Evolutionary conservation across 53 echinoderm and acorn worm species (phyloP), one percentile per base, ranked within the genome.

Genomic region (Echinometra lucunter): DNA sequence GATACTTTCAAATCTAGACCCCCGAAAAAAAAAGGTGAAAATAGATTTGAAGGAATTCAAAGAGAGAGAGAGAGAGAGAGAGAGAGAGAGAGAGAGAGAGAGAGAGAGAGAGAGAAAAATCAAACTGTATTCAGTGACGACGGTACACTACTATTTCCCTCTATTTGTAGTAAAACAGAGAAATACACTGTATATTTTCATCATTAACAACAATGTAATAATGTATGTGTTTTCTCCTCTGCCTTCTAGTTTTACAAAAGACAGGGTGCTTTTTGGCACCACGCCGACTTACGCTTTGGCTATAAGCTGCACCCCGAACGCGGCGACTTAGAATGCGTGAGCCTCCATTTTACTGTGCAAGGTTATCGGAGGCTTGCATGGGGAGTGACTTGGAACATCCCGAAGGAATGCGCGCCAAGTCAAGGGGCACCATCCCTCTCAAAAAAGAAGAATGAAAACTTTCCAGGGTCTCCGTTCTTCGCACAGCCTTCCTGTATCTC

Each of bases 241-340:
- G 8, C 53, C 4, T 53, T 53, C 1, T 9, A 53, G 9, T 6
- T 4, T 9, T 49, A 49, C 49, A 49, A 10, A 32, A 67, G 67
- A 67, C 30, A 67, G 40, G 75, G 75, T 15, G 75, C 34, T 38
- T 75, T 34, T 75, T 75, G 75, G 75, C 75, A 75, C 75, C 75
- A 37, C 75, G 75, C 75, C 75, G 19, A 40, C 38, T 75, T 18
- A 38, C 19, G 16, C 75, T 40, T 18, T 34, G 40, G n/a, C 17
- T 40, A 75, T 15, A 75, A 40, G 75, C 13, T n/a, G n/a, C 70
- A 70, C 10, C 70, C 70, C 70, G 32, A 32, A 70, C 70, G 12
- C 70, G n/a, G 70, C 70, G 70, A n/a, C n/a, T 34, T 53, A 10
- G 34, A 8, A 70, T 12, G 70, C 70, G 30, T 34, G 70, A 70